Percentiles rank a stretch among this genome's conserved stretches.
These are phyloP conservation scores for Caenorhabditis inopinata DNA, from an alignment of 1,140 invertebrate species.

Conservation along the genomic window DNA sequence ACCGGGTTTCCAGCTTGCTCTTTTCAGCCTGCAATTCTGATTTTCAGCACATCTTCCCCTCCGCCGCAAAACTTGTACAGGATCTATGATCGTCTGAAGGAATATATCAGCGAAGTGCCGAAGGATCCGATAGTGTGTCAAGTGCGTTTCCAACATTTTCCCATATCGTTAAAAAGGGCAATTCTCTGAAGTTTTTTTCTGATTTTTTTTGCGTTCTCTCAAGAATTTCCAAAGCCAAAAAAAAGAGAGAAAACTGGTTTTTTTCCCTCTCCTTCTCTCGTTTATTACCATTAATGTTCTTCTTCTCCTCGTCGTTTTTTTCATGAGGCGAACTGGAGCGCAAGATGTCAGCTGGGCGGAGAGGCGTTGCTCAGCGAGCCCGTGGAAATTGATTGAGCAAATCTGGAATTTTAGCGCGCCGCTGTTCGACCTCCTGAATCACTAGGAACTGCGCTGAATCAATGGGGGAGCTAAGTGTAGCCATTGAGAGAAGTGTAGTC, in stretches of 20 bases:
- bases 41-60: neutral
- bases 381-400: no score
- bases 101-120: slow-evolving; percentile 1
- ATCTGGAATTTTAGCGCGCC: no score
- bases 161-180: slow-evolving; percentile 18
- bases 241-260: neutral
- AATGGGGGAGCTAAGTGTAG: no score
- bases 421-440: no score
- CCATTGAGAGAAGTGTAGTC: no score
- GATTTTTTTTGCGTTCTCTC: neutral
- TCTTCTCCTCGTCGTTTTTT: neutral
- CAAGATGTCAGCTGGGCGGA: neutral
- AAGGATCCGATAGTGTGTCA: slow-evolving; percentile 13
- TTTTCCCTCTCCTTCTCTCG: neutral
- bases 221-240: neutral
- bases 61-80: neutral
- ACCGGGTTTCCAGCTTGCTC: no score
- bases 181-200: neutral
- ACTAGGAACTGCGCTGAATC: no score
- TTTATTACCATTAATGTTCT: neutral
- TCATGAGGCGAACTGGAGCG: neutral
- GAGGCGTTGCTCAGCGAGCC: no score
- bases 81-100: slow-evolving; percentile 6
- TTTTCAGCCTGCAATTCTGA: no score
- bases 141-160: neutral